These are phyloP conservation scores for Myotis brandtii DNA, from an alignment of 2,113 vertebrate species.

Conservation along the genomic window DNA sequence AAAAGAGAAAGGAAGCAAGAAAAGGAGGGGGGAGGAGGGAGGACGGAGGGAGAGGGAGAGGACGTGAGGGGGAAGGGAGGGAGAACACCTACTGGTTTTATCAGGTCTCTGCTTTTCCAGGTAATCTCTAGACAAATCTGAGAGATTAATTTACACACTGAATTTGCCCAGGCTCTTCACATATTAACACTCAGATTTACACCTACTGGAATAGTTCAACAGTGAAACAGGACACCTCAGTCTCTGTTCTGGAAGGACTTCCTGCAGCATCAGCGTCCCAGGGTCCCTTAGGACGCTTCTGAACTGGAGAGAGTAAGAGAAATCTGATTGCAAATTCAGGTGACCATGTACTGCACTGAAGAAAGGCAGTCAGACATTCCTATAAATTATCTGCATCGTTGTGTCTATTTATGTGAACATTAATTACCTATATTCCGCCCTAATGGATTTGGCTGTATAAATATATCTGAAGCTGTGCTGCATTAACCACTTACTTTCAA, in stretches of 20 bases:
- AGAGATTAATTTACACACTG: constrained; percentile 26
- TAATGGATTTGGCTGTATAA: background rate
- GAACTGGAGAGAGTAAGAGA: background rate
- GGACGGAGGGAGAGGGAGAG: accelerated
- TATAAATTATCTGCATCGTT: background rate
- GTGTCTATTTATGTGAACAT: background rate
- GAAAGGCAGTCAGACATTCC: background rate
- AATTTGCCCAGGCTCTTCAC: constrained; percentile 9
- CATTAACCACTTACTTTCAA: background rate
- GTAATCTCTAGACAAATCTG: background rate
- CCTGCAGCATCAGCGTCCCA: background rate
- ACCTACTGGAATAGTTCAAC: background rate
- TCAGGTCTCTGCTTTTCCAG: background rate
- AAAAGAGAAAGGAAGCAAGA: background rate
- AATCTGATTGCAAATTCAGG: constrained; percentile 1
- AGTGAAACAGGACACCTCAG: background rate
- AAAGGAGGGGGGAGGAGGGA: background rate
- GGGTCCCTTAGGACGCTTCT: background rate
- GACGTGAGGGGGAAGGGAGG: accelerated
- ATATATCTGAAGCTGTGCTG: background rate
- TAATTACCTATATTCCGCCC: background rate
- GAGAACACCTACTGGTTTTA: background rate
- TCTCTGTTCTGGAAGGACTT: background rate
- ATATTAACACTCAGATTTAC: constrained; percentile 30
- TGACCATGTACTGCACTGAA: background rate